Evolutionary conservation across 2,113 vertebrate species (phyloP).

Genomic region (Megalops atlanticus): DNA sequence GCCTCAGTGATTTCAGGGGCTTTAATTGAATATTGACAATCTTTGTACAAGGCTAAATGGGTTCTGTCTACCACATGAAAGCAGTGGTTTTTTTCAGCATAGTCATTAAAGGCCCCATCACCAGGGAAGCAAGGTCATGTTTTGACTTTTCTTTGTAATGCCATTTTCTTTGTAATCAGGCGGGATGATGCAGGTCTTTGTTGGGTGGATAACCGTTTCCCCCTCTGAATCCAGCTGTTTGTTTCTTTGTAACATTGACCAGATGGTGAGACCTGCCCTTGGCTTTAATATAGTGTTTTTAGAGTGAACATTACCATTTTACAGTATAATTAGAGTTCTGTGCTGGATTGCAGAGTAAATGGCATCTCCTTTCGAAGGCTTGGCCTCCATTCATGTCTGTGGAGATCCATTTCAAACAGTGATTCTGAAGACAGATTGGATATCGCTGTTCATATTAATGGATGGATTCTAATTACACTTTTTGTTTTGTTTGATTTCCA

Average conservation of each 20-base stretch:
- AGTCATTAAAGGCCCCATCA: conserved; percentile 48
- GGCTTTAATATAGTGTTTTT: conserved; percentile 36
- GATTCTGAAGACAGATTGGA: neutral
- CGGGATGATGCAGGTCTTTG: neutral
- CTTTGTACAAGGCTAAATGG: conserved; percentile 57
- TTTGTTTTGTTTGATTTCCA: no score
- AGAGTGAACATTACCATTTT: neutral
- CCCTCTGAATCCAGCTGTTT: neutral
- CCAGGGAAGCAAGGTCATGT: conserved; percentile 45
- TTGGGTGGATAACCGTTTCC: neutral
- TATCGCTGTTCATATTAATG: neutral
- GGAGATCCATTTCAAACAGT: neutral
- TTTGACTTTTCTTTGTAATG: conserved; percentile 23
- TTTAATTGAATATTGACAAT: conserved; percentile 73
- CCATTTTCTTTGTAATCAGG: conserved; percentile 4
- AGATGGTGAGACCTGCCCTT: conserved; percentile 54
- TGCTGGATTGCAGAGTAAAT: no score
- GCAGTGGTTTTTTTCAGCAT: conserved; percentile 33
- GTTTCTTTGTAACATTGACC: conserved; percentile 49
- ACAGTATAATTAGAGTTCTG: neutral
- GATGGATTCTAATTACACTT: no score
- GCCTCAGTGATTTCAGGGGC: conserved; percentile 61
- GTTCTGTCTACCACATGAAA: conserved; percentile 48
- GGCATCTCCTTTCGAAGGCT: no score
- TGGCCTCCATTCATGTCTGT: no score